These are phyloP conservation scores for Tangara arthus DNA, from an alignment of 2,797 vertebrate genomes.

Conservation along the genomic window DNA sequence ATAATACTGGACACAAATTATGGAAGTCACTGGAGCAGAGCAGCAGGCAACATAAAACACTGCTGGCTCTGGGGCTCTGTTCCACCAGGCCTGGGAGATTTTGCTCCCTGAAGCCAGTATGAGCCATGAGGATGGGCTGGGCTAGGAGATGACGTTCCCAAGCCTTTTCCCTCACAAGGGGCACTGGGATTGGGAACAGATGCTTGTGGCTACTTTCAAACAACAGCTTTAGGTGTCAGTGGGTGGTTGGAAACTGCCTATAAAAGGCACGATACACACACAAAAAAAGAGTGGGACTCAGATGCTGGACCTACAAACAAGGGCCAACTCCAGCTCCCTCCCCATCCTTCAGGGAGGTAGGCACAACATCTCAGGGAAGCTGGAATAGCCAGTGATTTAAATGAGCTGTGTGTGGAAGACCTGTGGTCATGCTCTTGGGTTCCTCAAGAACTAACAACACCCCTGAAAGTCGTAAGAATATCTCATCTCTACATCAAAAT, in stretches of 20 bases:
- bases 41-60: neutral
- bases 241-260: neutral
- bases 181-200: neutral
- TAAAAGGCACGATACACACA: neutral
- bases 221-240: neutral
- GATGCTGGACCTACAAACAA: neutral
- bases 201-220: neutral
- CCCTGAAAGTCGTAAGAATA: neutral
- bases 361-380: accelerated
- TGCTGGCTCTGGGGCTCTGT: neutral
- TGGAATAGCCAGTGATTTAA: neutral
- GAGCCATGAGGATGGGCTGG: neutral
- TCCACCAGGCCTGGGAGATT: neutral
- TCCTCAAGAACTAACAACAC: neutral
- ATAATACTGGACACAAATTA: neutral
- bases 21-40: neutral
- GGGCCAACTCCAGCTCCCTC: neutral
- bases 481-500: neutral
- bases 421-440: neutral
- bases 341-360: neutral
- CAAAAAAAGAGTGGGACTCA: neutral
- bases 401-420: neutral
- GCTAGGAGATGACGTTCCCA: neutral
- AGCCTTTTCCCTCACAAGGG: neutral
- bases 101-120: neutral